These are phyloP conservation scores for Mellilla xanthometata DNA, from an alignment of 2,888 invertebrate genomes.

Conservation along the genomic window DNA sequence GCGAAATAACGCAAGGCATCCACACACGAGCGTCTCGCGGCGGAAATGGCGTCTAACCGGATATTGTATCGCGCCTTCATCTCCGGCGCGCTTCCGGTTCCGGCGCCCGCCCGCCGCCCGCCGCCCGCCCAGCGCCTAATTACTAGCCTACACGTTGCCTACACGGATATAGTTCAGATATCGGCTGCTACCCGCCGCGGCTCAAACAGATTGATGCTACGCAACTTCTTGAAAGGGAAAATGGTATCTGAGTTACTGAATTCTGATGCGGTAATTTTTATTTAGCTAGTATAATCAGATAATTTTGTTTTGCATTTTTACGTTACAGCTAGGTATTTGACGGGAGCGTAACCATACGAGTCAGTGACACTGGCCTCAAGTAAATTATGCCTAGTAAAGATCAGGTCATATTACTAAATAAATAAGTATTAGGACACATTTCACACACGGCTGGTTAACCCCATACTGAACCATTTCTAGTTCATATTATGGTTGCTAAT, in stretches of 20 bases:
- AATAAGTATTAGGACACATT: too few relatives aligned
- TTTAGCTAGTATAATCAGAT: too few relatives aligned
- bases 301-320: too few relatives aligned
- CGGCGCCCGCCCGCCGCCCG: conserved; percentile 44
- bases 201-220: conserved; percentile 14
- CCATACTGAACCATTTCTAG: too few relatives aligned
- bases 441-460: too few relatives aligned
- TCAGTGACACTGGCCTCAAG: too few relatives aligned
- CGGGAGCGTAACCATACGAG: too few relatives aligned
- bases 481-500: too few relatives aligned
- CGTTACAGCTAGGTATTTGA: too few relatives aligned
- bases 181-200: conserved; percentile 9
- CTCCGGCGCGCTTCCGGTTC: conserved; percentile 80
- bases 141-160: conserved; percentile 46
- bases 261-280: too few relatives aligned
- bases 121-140: conserved; percentile 75
- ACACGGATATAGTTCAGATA: conserved; percentile 23
- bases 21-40: conserved; percentile 72
- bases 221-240: conserved; percentile 10
- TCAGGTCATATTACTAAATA: too few relatives aligned
- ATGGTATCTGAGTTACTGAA: conserved; percentile 1
- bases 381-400: too few relatives aligned
- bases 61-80: conserved; percentile 83
- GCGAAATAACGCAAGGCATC: conserved; percentile 49
- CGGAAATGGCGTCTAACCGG: conserved; percentile 82